Evolutionary conservation across 2,113 vertebrate species (phyloP), one percentile per base, ranked within the genome.

Genomic region (Strigops habroptila): DNA sequence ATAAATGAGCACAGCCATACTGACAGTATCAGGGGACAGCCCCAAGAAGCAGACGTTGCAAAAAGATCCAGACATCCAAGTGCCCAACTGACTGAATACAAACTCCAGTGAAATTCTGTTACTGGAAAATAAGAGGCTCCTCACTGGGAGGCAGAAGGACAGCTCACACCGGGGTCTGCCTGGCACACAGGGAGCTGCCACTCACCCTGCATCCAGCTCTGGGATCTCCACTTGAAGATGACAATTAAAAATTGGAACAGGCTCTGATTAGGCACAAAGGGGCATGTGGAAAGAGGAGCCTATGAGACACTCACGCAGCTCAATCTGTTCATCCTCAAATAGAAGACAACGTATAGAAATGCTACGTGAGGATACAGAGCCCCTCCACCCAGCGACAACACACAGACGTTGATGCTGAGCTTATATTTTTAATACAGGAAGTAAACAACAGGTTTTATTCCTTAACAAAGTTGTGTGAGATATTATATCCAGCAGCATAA

Each of bases 401-500:
- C 0, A 1, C 21, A 43, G 48, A 60, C 0, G 0, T 13, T 4
- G 39, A 33, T 8, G 35, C 15, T n/a, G 35, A n/a, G 71, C 62
- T 10, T 18, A 17, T 10, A 30, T 12, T 92, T 79, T 22, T 31
- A 62, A 51, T 1, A 70, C 51, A 21, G 37, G 74, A 84, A 31
- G 35, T 17, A 77, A 49, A 78, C 3, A 8, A 59, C 7, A 1
- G 5, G 0, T 46, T 75, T 44, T 35, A 49, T 31, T 35, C 39
- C 65, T 46, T 4, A 59, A 3, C 23, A 41, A 81, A 76, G 44
- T 13, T 12, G 1, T 2, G 1, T 6, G 37, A 82, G 25, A 55
- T 59, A 27, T 9, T 18, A 2, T 16, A 59, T n/a, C 33, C 33
- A 59, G 21, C 55, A 59, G 33, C 33, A 59, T 8, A n/a, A 33